Conservation (phyloP, 2,888 invertebrate genomes). For the Hemaris fuciformis region DNA sequence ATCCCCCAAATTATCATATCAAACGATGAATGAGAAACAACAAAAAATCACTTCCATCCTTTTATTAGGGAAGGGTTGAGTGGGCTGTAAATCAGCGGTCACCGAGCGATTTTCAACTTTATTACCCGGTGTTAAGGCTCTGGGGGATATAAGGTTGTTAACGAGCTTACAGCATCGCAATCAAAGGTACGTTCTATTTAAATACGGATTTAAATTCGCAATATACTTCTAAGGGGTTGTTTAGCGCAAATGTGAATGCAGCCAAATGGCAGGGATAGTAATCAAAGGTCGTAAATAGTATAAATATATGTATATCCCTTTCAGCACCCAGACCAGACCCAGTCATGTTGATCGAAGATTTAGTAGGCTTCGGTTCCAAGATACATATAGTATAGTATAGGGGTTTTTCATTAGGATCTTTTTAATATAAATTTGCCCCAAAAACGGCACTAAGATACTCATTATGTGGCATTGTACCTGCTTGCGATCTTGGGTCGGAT, state of each 20-base stretch:
- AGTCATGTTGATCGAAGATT: too few species aligned
- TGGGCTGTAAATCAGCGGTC: slow-evolving; percentile 33
- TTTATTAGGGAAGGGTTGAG: slow-evolving; percentile 73
- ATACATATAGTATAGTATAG: too few species aligned
- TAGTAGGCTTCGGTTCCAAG: too few species aligned
- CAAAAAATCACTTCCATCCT: slow-evolving; percentile 50
- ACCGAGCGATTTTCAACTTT: slow-evolving; percentile 39
- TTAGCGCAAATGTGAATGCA: background rate
- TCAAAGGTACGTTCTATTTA: slow-evolving; percentile 72
- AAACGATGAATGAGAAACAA: slow-evolving; percentile 44
- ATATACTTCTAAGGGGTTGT: slow-evolving; percentile 50
- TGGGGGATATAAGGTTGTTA: slow-evolving; percentile 35
- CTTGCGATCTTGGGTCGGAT: too few species aligned
- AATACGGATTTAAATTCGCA: slow-evolving; percentile 70
- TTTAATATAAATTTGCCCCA: too few species aligned
- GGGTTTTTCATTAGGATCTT: too few species aligned
- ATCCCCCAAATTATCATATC: slow-evolving; percentile 77
- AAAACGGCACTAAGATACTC: too few species aligned
- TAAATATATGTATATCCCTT: too few species aligned
- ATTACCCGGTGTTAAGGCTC: slow-evolving; percentile 25
- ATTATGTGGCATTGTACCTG: too few species aligned
- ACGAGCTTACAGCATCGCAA: slow-evolving; percentile 67
- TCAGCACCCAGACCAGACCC: too few species aligned
- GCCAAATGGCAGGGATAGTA: background rate
- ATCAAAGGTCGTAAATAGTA: too few species aligned